Evolutionary conservation across 2,797 vertebrate genomes (phyloP).

Genomic region (Florisuga fusca): DNA sequence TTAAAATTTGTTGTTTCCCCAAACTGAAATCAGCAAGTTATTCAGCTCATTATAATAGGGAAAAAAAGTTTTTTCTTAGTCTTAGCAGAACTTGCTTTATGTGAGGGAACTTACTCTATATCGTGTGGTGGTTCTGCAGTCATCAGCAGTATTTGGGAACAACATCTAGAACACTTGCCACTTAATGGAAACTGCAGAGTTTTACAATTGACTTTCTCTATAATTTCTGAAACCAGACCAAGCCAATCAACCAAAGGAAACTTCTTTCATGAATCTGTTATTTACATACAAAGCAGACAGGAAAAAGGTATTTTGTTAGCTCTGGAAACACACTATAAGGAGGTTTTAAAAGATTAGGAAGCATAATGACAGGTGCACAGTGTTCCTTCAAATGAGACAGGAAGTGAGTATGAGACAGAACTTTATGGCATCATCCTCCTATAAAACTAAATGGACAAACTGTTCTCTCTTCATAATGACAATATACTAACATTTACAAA

Average conservation of each 20-base stretch:
- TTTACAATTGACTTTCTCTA: conserved; percentile 37
- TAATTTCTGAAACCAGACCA: conserved; percentile 58
- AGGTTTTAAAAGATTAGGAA: conserved; percentile 68
- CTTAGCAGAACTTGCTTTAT: conserved; percentile 11
- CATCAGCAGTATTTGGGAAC: conserved; percentile 42
- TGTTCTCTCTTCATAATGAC: conserved; percentile 50
- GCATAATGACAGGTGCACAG: conserved; percentile 62
- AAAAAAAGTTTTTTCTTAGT: not conserved
- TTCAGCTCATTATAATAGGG: not conserved
- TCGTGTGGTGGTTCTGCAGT: conserved; percentile 9
- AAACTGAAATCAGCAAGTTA: conserved; percentile 18
- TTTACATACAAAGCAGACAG: conserved; percentile 66
- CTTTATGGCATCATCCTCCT: conserved; percentile 56
- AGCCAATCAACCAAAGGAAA: conserved; percentile 68
- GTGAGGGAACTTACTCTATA: conserved; percentile 26
- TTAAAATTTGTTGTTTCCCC: conserved; percentile 1
- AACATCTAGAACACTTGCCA: not conserved
- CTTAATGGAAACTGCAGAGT: conserved; percentile 14
- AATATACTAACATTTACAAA: conserved; percentile 40
- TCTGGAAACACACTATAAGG: conserved; percentile 60
- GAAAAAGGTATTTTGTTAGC: conserved; percentile 72
- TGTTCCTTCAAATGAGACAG: conserved; percentile 55
- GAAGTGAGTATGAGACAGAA: conserved; percentile 44
- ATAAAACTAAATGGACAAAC: conserved; percentile 61
- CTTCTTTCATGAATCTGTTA: conserved; percentile 67